phyloP scores from a whole-genome alignment of 2,797 vertebrate species.

The Manis javanica region DNA sequence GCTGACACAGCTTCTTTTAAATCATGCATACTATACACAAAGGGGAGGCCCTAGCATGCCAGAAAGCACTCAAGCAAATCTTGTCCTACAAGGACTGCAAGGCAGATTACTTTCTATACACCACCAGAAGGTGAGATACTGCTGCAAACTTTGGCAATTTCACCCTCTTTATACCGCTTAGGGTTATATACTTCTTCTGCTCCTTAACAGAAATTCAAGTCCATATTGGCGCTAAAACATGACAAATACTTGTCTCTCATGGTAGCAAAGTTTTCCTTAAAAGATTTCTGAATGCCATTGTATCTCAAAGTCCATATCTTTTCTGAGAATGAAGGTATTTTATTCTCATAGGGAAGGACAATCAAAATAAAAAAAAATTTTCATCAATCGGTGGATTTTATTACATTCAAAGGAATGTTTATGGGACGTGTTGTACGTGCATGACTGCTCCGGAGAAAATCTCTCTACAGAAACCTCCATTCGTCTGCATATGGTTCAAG shows the following conservation, averaged over 20 bases:
- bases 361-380: not conserved
- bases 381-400: not conserved
- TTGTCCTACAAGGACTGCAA: constrained; percentile 77
- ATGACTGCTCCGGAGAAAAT: not conserved
- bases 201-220: not conserved
- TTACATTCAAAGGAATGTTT: not conserved
- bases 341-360: not conserved
- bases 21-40: constrained; percentile 87
- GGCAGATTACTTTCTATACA: constrained; percentile 75
- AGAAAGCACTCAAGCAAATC: constrained; percentile 83
- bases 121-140: constrained; percentile 55
- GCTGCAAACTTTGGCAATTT: constrained; percentile 62
- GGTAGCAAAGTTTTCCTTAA: not conserved
- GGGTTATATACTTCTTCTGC: not conserved
- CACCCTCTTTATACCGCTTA: constrained; percentile 38
- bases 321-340: not conserved
- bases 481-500: constrained; percentile 49
- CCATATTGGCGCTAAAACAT: not conserved
- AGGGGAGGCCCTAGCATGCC: constrained; percentile 79
- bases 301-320: not conserved
- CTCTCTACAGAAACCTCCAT: not conserved
- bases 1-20: constrained; percentile 89
- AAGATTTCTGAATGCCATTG: not conserved
- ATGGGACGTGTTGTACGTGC: fast-evolving
- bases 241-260: not conserved